Base-by-base conservation (phyloP, 2,113 vertebrate genomes). In the Leptosomus discolor region DNA sequence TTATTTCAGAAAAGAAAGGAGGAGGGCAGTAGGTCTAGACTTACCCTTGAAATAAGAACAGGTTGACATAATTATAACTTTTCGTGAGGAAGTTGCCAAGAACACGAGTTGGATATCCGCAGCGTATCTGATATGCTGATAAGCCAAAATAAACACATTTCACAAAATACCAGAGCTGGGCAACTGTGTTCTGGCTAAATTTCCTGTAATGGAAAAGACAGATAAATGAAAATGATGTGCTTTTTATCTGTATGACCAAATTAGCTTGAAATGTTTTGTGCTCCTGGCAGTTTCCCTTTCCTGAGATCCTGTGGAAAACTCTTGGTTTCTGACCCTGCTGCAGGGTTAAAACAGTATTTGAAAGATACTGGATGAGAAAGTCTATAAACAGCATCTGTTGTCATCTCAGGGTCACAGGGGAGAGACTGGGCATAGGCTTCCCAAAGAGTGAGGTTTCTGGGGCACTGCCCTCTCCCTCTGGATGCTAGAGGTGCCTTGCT, bases 111-210 rank as follows among this genome's bases (percentile, higher is more conserved):
- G 99, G 99, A 97, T 99, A 99, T 88, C 99, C 99, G 4, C 99
- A 99, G 85, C 99, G 99, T 97, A 99, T 99, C 98, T 99, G 99
- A 98, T 99, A 99, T 34, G 99, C 99, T 9, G 99, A 99, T 95
- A 99, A 98, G 34, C 99, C 99, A 18, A 99, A 99, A 98, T 99
- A 99, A 98, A 99, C 98, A 92, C 99, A 99, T 97, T 99, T 99
- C 97, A 99, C 99, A 94, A 99, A 99, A 98, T 99, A 99, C 99
- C 99, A 99, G 91, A 99, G 98, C 98, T 99, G 99, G 86, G 99
- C 99, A 26, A 99, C 99, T 15, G 77, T 98, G 97, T 99, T 99
- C 90, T 99, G 98, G 95, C 98, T 99, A 98, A 99, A 99, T 92
- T 99, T 99, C 97, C 99, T 99, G 85, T 27, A 88, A 97, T 60